phyloP scores from a whole-genome alignment of 1,140 invertebrate genomes.

The Uloborus diversus region DNA sequence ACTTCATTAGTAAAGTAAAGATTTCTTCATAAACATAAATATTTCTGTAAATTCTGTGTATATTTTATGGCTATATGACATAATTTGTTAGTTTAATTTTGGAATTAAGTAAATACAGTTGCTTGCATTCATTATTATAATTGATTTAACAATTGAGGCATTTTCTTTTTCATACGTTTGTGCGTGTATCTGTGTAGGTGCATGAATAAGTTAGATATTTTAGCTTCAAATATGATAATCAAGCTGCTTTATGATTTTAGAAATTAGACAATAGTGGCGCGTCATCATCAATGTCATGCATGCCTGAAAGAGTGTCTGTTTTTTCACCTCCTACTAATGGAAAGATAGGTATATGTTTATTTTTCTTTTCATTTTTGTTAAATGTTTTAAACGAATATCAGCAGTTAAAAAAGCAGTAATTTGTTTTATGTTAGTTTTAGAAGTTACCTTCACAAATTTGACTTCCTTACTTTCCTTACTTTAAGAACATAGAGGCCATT shows the following conservation, averaged over 20 bases:
- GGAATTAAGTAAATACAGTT: too few species aligned
- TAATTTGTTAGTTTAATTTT: too few species aligned
- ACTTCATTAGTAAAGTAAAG: too few species aligned
- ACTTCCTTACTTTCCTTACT: too few species aligned
- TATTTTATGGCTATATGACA: too few species aligned
- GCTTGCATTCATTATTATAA: neutral
- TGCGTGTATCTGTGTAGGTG: neutral
- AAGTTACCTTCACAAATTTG: too few species aligned
- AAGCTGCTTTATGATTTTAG: neutral
- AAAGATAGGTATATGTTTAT: constrained; percentile 16
- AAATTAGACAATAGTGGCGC: neutral
- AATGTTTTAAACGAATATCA: too few species aligned
- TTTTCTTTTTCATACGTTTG: neutral
- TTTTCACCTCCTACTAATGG: constrained; percentile 23
- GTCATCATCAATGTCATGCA: neutral
- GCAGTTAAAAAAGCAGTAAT: too few species aligned
- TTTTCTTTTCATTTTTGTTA: neutral
- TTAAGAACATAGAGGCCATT: too few species aligned
- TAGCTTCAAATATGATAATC: neutral
- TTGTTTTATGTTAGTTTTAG: too few species aligned
- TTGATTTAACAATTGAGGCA: neutral
- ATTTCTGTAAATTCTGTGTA: too few species aligned
- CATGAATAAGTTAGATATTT: neutral
- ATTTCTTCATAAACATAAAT: too few species aligned
- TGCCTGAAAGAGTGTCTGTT: constrained; percentile 11